Evolutionary conservation across 2,113 vertebrate genomes (phyloP).

Genomic region (Plestiodon gilberti): DNA sequence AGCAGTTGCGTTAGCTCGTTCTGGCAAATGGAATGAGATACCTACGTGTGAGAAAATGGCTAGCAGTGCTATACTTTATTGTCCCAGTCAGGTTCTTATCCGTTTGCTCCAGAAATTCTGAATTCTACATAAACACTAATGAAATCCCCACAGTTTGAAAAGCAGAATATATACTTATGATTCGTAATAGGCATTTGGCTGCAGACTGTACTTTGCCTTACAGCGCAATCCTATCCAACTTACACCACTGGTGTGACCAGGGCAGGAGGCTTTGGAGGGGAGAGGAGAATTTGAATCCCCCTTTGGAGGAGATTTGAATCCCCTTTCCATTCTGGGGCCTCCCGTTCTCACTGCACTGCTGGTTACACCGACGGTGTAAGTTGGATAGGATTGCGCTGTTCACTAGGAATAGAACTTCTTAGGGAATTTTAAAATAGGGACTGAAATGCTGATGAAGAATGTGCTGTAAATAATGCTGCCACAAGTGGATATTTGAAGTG

Average conservation of each 20-base stretch:
- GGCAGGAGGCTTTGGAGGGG: too few relatives aligned
- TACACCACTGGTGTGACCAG: too few relatives aligned
- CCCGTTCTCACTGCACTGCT: too few relatives aligned
- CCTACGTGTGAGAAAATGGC: neutral
- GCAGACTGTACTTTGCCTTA: too few relatives aligned
- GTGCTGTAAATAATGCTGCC: neutral
- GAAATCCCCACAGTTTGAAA: neutral
- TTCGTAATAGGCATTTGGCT: neutral
- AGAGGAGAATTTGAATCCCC: too few relatives aligned
- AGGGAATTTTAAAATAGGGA: neutral
- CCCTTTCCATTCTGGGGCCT: too few relatives aligned
- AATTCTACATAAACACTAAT: neutral
- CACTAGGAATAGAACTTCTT: too few relatives aligned
- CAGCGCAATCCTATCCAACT: too few relatives aligned
- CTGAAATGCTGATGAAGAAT: neutral
- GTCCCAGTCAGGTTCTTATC: neutral
- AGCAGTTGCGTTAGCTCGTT: neutral
- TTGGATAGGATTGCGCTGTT: too few relatives aligned
- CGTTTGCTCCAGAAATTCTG: neutral
- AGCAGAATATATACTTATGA: neutral
- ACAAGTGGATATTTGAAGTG: neutral
- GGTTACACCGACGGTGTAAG: too few relatives aligned
- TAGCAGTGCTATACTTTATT: neutral
- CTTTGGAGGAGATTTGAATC: too few relatives aligned
- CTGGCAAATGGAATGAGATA: neutral